Conservation (phyloP, 2,888 invertebrate species). For the Lamellibrachia columna region DNA sequence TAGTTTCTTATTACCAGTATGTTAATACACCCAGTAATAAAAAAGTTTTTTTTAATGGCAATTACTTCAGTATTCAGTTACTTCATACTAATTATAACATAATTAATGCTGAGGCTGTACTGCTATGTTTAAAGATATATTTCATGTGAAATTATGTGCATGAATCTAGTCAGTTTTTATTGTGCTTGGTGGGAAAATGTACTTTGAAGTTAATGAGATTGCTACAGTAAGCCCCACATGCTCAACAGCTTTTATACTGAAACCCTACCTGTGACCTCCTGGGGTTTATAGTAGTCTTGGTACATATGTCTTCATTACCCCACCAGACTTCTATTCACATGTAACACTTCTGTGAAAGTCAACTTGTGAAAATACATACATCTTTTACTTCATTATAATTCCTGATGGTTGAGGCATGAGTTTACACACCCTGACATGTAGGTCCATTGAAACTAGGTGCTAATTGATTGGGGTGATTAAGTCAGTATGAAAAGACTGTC, state of each 20-base stretch:
- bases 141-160: too few species aligned
- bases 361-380: background rate
- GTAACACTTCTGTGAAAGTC: background rate
- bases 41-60: too few species aligned
- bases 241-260: background rate
- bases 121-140: too few species aligned
- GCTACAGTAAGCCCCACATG: background rate
- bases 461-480: slow-evolving; percentile 9
- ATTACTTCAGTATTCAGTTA: too few species aligned
- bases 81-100: too few species aligned
- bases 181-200: background rate
- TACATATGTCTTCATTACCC: background rate
- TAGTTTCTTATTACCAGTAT: too few species aligned
- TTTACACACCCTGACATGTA: background rate
- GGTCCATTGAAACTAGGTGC: slow-evolving; percentile 3
- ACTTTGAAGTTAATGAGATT: background rate
- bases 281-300: background rate
- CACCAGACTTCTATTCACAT: background rate
- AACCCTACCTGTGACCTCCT: background rate
- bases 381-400: background rate
- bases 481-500: background rate
- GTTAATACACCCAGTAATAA: too few species aligned
- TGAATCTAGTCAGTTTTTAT: background rate
- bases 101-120: too few species aligned
- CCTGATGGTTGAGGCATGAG: background rate